Conservation (phyloP, 2,113 vertebrate genomes). For the Heterotis niloticus region DNA sequence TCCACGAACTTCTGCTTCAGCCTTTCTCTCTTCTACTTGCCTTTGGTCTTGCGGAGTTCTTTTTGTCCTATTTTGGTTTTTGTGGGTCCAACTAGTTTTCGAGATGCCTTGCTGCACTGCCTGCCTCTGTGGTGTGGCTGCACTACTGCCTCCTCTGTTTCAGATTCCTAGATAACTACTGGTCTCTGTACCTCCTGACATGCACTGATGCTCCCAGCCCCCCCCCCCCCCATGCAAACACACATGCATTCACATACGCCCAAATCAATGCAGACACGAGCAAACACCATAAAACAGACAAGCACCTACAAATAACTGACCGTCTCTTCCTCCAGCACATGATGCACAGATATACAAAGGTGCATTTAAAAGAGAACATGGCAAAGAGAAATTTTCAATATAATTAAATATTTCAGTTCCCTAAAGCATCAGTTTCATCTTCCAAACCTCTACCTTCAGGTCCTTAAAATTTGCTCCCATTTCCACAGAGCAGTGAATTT, state of each 20-base stretch:
- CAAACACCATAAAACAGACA: slow-evolving; percentile 22
- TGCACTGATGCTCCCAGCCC: slow-evolving; percentile 60
- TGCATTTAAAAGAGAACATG: too few relatives aligned
- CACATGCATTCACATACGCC: slow-evolving; percentile 36
- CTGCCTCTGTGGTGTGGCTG: slow-evolving; percentile 36
- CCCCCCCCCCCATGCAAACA: slow-evolving; percentile 34
- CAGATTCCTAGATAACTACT: slow-evolving; percentile 69
- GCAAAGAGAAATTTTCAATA: too few relatives aligned
- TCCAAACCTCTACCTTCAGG: not conserved
- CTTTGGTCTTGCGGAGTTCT: slow-evolving; percentile 19
- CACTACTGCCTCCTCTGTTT: slow-evolving; percentile 60
- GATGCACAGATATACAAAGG: too few relatives aligned
- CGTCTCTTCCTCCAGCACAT: slow-evolving; percentile 19
- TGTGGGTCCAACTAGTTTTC: not conserved
- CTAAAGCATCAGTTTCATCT: not conserved
- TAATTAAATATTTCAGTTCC: too few relatives aligned
- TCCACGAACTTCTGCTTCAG: not conserved
- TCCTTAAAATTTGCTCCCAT: not conserved
- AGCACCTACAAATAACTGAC: slow-evolving; percentile 3
- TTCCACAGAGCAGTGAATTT: not conserved
- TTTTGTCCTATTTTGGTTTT: not conserved
- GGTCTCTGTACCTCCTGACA: slow-evolving; percentile 55
- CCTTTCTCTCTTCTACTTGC: slow-evolving; percentile 29
- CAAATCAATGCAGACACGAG: slow-evolving; percentile 33
- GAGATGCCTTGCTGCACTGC: slow-evolving; percentile 19